These are phyloP conservation scores for Epinotia demarniana DNA, from an alignment of 2,888 invertebrate species.

Conservation along the genomic window DNA sequence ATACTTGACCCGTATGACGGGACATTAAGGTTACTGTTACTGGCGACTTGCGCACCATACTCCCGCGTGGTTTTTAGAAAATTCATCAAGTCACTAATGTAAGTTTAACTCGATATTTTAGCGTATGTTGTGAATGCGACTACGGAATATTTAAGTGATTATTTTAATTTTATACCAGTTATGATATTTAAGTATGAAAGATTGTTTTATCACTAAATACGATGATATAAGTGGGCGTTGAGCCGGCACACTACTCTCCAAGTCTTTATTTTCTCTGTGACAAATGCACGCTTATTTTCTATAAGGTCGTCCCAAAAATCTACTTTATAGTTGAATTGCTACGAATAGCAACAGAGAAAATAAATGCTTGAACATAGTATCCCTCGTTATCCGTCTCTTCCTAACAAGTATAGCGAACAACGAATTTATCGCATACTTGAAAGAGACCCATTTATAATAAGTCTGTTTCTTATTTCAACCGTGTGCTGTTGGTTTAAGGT, in stretches of 20 bases:
- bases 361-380: neutral
- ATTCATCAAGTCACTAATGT: slow-evolving; percentile 2
- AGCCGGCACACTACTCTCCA: neutral
- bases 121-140: neutral
- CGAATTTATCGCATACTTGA: neutral
- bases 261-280: neutral
- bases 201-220: slow-evolving; percentile 2
- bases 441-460: neutral
- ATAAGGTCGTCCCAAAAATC: neutral
- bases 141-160: neutral
- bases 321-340: neutral
- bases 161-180: slow-evolving; percentile 1
- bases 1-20: slow-evolving; percentile 37
- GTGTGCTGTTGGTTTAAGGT: neutral
- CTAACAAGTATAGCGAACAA: neutral
- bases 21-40: slow-evolving; percentile 27
- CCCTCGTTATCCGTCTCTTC: neutral
- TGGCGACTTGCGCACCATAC: slow-evolving; percentile 36
- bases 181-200: slow-evolving; percentile 8
- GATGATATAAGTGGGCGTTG: neutral
- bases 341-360: neutral
- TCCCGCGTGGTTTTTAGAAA: slow-evolving; percentile 23
- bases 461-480: neutral
- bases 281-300: neutral
- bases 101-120: neutral